Conservation (phyloP, 1,140 invertebrate genomes). For the Brachystomella parvula region DNA sequence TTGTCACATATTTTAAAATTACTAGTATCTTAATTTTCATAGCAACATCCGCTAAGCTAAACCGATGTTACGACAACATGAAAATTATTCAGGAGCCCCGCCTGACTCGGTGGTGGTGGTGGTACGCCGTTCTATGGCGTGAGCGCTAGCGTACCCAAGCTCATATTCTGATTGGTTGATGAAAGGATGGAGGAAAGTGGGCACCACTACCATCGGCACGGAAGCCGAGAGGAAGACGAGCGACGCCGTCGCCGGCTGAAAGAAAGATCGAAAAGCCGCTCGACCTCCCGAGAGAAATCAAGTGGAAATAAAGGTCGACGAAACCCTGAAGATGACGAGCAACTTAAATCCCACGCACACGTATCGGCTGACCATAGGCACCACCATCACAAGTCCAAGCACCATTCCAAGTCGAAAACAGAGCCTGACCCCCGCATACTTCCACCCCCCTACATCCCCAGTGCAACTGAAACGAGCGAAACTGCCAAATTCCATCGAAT, state of each 20-base stretch:
- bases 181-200: background rate
- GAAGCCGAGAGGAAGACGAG: background rate
- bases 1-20: background rate
- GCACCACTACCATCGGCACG: conserved; percentile 1
- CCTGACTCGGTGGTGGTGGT: background rate
- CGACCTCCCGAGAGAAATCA: background rate
- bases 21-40: background rate
- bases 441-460: background rate
- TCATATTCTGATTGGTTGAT: background rate
- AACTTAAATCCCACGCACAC: background rate
- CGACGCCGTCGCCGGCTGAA: background rate
- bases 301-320: background rate
- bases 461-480: background rate
- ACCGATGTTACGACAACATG: background rate
- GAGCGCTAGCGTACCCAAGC: background rate
- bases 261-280: background rate
- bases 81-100: background rate
- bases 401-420: background rate
- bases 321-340: background rate
- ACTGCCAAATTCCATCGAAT: background rate
- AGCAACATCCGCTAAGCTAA: background rate
- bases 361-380: background rate
- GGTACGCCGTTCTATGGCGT: background rate
- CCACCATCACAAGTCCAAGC: background rate
- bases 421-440: no score